Conservation (phyloP, 2,888 invertebrate species). For the Oscheius sp. region DNA sequence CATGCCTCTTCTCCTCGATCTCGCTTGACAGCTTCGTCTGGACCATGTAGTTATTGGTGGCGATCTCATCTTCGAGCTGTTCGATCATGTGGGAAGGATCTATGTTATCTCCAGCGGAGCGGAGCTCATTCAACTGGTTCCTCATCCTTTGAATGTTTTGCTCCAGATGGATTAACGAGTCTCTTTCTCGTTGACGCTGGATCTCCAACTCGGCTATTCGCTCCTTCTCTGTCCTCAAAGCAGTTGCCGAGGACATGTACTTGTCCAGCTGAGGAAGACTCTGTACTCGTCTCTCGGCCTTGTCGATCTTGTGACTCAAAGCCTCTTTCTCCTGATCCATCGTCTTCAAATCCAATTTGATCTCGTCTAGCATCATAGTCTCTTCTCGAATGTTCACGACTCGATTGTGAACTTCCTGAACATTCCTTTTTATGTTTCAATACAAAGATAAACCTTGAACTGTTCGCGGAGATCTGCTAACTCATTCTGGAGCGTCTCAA, state of each 20-base stretch:
- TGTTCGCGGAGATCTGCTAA: slow-evolving; percentile 84
- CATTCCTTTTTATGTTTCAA: not conserved
- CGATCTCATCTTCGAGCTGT: slow-evolving; percentile 83
- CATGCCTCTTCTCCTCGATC: slow-evolving; percentile 79
- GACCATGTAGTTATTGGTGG: slow-evolving; percentile 83
- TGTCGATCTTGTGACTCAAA: slow-evolving; percentile 79
- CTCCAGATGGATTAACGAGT: slow-evolving; percentile 51
- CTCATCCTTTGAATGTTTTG: slow-evolving; percentile 75
- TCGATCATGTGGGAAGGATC: slow-evolving; percentile 81
- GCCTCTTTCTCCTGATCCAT: slow-evolving; percentile 81
- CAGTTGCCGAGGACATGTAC: slow-evolving; percentile 77
- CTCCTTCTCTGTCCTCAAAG: slow-evolving; percentile 79
- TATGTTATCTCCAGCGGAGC: slow-evolving; percentile 78
- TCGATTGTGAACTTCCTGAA: slow-evolving; percentile 61
- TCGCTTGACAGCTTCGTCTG: slow-evolving; percentile 86
- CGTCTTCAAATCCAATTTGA: slow-evolving; percentile 83
- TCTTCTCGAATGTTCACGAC: slow-evolving; percentile 71
- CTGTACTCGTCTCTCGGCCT: slow-evolving; percentile 74
- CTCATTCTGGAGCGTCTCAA: slow-evolving; percentile 80
- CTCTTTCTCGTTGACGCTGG: slow-evolving; percentile 74
- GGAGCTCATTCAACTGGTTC: slow-evolving; percentile 80
- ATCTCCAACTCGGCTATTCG: slow-evolving; percentile 78
- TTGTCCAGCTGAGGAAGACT: slow-evolving; percentile 64
- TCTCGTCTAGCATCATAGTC: slow-evolving; percentile 82
- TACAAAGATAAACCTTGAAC: slow-evolving; percentile 80